These are phyloP conservation scores for Drosophila emarginata DNA, from an alignment of 2,888 invertebrate genomes.

Conservation along the genomic window DNA sequence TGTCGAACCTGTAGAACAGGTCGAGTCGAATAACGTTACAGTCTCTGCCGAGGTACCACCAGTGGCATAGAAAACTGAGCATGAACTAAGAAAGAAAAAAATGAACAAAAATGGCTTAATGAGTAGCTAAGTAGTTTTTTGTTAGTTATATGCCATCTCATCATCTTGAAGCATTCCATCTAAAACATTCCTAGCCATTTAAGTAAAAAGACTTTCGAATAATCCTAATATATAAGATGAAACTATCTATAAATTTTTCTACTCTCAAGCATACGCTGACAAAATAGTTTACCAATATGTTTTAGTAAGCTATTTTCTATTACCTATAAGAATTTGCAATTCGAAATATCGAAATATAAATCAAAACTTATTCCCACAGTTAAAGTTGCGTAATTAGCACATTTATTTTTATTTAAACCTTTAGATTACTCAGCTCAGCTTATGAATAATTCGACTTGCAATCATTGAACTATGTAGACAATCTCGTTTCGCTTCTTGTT, in stretches of 20 bases:
- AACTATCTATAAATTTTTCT: not conserved
- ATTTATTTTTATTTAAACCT: not conserved
- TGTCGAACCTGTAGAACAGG: conserved; percentile 78
- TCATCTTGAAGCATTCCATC: conserved; percentile 37
- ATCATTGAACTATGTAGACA: not conserved
- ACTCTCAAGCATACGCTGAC: not conserved
- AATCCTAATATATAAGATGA: not conserved
- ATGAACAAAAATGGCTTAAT: conserved; percentile 22
- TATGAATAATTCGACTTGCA: not conserved
- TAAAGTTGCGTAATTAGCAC: conserved; percentile 13
- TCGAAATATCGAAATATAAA: conserved; percentile 12
- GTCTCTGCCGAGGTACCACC: conserved; percentile 52
- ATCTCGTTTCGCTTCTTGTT: not conserved
- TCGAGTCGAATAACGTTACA: conserved; percentile 70
- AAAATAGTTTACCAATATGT: not conserved
- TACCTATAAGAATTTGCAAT: conserved; percentile 11
- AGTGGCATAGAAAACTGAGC: conserved; percentile 58
- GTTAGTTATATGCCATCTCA: conserved; percentile 35
- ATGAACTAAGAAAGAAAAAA: conserved; percentile 28
- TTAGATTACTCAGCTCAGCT: not conserved
- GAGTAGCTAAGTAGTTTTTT: conserved; percentile 41
- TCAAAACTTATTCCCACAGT: not conserved
- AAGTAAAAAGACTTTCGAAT: conserved; percentile 14
- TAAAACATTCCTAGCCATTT: conserved; percentile 43
- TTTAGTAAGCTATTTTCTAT: not conserved